A percentile compares a stretch with the other conserved stretches of the same genome.
phyloP scores from a whole-genome alignment of 2,888 invertebrate genomes.

The Byasa hedistus region DNA sequence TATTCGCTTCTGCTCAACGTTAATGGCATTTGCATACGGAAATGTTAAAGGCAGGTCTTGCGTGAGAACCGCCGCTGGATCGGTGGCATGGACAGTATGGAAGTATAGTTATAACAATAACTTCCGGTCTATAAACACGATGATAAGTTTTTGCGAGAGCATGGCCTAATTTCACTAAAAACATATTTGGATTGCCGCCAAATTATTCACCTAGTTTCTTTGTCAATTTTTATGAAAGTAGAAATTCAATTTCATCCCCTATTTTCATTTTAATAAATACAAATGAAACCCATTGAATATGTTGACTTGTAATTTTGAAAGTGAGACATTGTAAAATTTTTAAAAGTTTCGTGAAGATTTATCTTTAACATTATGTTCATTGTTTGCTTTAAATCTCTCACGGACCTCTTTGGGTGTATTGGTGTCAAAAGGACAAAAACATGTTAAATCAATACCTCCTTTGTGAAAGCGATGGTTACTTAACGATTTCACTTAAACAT shows the following conservation, averaged over 20 bases:
- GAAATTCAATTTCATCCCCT: neutral
- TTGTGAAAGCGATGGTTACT: neutral
- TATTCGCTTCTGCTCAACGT: neutral
- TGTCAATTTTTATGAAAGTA: neutral
- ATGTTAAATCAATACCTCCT: neutral
- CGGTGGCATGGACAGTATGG: too few species aligned
- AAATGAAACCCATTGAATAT: neutral
- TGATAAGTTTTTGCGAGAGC: neutral
- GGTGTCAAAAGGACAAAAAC: neutral
- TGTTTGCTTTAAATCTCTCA: neutral
- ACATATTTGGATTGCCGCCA: slow-evolving; percentile 7
- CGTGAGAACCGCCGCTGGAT: too few species aligned
- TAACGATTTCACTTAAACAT: too few species aligned
- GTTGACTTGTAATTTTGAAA: neutral
- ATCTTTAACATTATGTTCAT: neutral
- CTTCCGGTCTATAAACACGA: neutral
- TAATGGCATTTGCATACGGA: too few species aligned
- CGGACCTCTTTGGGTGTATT: neutral
- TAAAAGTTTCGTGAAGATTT: neutral
- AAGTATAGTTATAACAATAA: too few species aligned
- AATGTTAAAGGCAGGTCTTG: too few species aligned
- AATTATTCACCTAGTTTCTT: neutral
- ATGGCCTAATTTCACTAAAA: slow-evolving; percentile 6
- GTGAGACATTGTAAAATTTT: neutral
- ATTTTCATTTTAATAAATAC: neutral